A percentile compares a stretch with the other conserved stretches of the same genome.
These are phyloP conservation scores for Rhinichthys klamathensis DNA, from an alignment of 2,113 vertebrate genomes.

Conservation along the genomic window DNA sequence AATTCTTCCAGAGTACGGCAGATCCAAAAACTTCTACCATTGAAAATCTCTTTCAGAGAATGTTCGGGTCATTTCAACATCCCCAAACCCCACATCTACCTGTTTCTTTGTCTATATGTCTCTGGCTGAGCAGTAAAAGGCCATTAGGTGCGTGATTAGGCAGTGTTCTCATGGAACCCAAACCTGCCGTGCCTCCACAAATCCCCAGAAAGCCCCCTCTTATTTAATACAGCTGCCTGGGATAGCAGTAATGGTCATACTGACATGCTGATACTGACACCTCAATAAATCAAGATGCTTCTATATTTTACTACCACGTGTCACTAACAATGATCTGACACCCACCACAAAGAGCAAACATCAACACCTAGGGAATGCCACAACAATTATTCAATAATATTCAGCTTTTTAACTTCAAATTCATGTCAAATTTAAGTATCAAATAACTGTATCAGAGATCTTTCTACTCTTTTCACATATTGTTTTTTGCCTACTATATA, in stretches of 20 bases:
- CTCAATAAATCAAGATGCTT: conserved; percentile 58
- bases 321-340: conserved; percentile 37
- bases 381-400: neutral
- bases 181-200: conserved; percentile 32
- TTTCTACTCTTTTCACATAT: neutral
- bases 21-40: neutral
- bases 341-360: neutral
- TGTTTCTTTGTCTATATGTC: neutral
- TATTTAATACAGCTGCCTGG: conserved; percentile 56
- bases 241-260: conserved; percentile 39
- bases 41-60: neutral
- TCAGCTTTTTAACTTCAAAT: neutral
- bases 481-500: neutral
- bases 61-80: neutral
- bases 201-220: conserved; percentile 57
- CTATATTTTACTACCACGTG: neutral
- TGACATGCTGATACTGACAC: conserved; percentile 52
- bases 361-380: neutral
- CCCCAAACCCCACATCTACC: neutral
- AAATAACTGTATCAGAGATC: neutral
- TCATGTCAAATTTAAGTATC: neutral
- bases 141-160: conserved; percentile 41
- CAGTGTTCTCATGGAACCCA: conserved; percentile 56
- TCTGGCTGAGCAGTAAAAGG: neutral
- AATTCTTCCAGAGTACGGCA: neutral